Percentiles rank a stretch among this genome's conserved stretches.
phyloP scores from a whole-genome alignment of 2,797 vertebrate genomes.

The Parotocinclus haroldoi region DNA sequence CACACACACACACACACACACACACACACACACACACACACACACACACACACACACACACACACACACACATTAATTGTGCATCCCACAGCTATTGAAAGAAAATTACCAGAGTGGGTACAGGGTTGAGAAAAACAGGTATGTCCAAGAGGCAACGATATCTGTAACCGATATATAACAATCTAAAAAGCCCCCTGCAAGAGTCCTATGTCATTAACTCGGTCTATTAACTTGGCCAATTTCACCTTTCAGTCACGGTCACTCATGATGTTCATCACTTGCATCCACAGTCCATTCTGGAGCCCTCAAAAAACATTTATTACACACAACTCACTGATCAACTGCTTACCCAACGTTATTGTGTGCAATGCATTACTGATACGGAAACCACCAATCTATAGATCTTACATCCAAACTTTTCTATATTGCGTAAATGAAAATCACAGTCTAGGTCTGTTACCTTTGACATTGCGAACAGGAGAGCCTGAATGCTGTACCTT shows the following conservation, averaged over 20 bases:
- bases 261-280: slow-evolving; percentile 46
- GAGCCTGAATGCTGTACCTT: slow-evolving; percentile 8
- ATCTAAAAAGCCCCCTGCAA: neutral
- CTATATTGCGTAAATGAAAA: neutral
- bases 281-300: slow-evolving; percentile 26
- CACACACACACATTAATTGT: neutral
- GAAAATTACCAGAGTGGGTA: too few relatives aligned
- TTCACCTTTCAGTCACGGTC: slow-evolving; percentile 24
- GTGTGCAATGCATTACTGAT: neutral
- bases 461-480: slow-evolving; percentile 24
- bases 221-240: neutral
- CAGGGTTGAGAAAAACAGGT: neutral
- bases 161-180: too few relatives aligned
- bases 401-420: slow-evolving; percentile 9
- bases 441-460: slow-evolving; percentile 27
- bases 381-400: neutral
- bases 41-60: neutral
- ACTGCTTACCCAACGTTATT: neutral
- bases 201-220: too few relatives aligned
- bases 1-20: too few relatives aligned
- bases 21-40: neutral
- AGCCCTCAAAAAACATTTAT: slow-evolving; percentile 8
- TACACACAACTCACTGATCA: slow-evolving; percentile 12
- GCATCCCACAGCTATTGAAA: neutral
- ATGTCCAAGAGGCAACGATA: too few relatives aligned